Base-by-base conservation (phyloP, 2,113 vertebrate species). In the Channa argus region DNA sequence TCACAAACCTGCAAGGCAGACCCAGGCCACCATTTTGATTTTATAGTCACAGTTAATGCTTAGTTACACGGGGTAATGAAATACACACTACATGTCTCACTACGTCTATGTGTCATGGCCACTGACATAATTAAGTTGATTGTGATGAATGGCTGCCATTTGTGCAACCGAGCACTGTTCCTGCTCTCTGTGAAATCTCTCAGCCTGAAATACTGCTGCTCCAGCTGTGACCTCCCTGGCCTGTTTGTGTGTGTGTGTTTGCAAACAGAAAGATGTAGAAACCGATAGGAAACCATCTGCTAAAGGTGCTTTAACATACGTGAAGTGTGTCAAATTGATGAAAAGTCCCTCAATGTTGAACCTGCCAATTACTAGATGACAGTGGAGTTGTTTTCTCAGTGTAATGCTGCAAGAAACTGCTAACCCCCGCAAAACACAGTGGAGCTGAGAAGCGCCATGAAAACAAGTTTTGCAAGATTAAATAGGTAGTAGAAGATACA, bases 101-200 rank as follows among this genome's bases (percentile, higher is more conserved):
- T 43, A 50, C 41, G 58, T 51, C 66, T 71, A 60, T 78, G 78
- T 14, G 37, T 58, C 2, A 1, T 52, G 50, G 43, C 56, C 1
- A 68, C 52, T 71, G 83, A 69, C 60, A 63, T 84, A 63, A 86
- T 89, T 68, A 82, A 86, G 82, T 72, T 83, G 66, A 24, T 6
- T 11, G 3, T 87, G 87, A 91, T 78, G 69, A 79, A 91, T 83
- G 51, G 70, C 55, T 76, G 61, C 63, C 82, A 77, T 87, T 75
- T 74, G 67, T 55, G 58, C 36, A 71, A 34, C 73, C 53, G 54
- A 69, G 67, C 60, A 66, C 63, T 60, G 71, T 78, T 55, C 68
- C 66, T 83, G 74, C 52, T 46, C 33, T 38, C 41, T 66, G 33
- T 69, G 46, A 78, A 64, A 74, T 61, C 34, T 62, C 41, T 36